Evolutionary conservation across 2,113 vertebrate species (phyloP).

Genomic region (Craseonycteris thonglongyai): DNA sequence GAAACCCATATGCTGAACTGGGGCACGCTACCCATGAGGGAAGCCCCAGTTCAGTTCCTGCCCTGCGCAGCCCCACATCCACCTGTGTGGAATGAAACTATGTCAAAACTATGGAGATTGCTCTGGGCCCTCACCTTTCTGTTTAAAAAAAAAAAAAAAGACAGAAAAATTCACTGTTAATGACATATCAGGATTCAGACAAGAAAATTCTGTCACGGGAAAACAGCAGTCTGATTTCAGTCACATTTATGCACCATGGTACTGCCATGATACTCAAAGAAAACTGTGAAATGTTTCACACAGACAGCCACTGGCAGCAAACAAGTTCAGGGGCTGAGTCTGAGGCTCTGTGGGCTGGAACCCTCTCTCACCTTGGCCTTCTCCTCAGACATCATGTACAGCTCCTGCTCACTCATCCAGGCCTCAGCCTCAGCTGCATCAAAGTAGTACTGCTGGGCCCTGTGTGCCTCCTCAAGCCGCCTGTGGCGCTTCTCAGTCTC

Average conservation of each 20-base stretch:
- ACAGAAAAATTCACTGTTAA: neutral
- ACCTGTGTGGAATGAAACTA: too few relatives aligned
- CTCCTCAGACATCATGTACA: slow-evolving; percentile 99
- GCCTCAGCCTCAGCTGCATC: slow-evolving; percentile 95
- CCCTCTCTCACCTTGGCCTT: slow-evolving; percentile 93
- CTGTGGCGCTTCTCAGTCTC: slow-evolving; percentile 88
- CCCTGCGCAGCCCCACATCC: too few relatives aligned
- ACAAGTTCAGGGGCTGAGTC: neutral
- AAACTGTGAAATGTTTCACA: neutral
- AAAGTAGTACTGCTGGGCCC: slow-evolving; percentile 97
- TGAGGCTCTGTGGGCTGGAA: too few relatives aligned
- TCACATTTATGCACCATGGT: fast-evolving
- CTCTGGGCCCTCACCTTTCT: too few relatives aligned
- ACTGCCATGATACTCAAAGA: neutral
- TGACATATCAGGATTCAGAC: neutral
- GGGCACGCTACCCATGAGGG: too few relatives aligned
- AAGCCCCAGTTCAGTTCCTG: too few relatives aligned
- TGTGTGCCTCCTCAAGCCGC: slow-evolving; percentile 92
- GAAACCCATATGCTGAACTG: too few relatives aligned
- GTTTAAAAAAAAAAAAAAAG: neutral
- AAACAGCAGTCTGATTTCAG: neutral
- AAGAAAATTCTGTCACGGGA: neutral
- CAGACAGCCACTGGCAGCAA: neutral
- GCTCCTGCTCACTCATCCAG: slow-evolving; percentile 99
- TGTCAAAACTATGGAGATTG: too few relatives aligned